A percentile compares a stretch with the other conserved stretches of the same genome.
Conservation (phyloP, 1,140 invertebrate species). For the Diorhabda sublineata region DNA sequence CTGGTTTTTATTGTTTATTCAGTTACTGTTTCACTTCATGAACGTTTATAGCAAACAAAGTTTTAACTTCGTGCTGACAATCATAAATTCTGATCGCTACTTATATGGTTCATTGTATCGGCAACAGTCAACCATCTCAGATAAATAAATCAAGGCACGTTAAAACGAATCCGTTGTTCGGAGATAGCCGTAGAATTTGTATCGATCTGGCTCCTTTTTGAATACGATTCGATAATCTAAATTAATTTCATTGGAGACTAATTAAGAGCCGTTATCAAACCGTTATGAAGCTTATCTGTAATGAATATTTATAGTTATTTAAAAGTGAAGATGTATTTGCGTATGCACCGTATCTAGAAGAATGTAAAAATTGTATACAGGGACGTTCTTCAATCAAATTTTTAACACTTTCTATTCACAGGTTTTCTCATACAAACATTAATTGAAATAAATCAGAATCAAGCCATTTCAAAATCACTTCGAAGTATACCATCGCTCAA, state of each 20-base stretch:
- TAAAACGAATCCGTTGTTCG: slow-evolving; percentile 27
- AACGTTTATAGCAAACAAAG: no score
- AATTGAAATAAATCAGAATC: no score
- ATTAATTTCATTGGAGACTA: slow-evolving; percentile 28
- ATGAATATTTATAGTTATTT: slow-evolving; percentile 31
- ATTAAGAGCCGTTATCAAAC: slow-evolving; percentile 32
- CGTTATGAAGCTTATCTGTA: slow-evolving; percentile 25
- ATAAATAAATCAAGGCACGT: slow-evolving; percentile 1
- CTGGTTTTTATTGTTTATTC: no score
- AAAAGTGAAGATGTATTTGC: background rate
- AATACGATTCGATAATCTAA: slow-evolving; percentile 18
- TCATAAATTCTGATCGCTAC: no score
- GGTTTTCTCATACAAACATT: no score
- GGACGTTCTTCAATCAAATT: background rate
- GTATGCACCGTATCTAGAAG: background rate
- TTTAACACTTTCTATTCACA: no score
- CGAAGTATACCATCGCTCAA: no score
- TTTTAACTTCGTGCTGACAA: no score
- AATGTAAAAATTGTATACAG: background rate
- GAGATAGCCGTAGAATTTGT: slow-evolving; percentile 27
- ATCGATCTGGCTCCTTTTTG: slow-evolving; percentile 20
- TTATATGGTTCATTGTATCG: background rate
- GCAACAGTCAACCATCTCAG: background rate
- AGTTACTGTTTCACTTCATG: no score
- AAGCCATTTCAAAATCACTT: no score